Percentiles rank a stretch among this genome's conserved stretches.
These are phyloP conservation scores for Amphiura filiformis DNA, from an alignment of 35 echinoderm and acorn worm genomes.

Conservation along the genomic window DNA sequence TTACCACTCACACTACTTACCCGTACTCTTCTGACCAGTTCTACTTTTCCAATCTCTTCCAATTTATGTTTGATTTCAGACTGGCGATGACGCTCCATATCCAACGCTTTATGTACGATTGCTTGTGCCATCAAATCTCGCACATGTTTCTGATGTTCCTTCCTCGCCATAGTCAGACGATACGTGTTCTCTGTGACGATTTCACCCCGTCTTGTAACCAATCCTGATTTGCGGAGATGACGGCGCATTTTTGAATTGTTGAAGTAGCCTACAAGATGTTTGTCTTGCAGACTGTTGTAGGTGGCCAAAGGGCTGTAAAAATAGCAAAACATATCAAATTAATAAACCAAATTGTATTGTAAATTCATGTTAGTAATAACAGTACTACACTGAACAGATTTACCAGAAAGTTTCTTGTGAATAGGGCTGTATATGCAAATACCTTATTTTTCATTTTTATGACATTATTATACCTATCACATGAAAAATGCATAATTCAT, in stretches of 20 bases:
- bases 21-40: constrained; percentile 80
- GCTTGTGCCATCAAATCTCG: constrained; percentile 93
- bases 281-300: constrained; percentile 97
- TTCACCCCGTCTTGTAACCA: constrained; percentile 74
- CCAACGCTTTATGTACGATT: constrained; percentile 92
- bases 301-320: constrained; percentile 77
- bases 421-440: too few species aligned
- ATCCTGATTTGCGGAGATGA: constrained; percentile 81
- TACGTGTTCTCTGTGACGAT: constrained; percentile 86
- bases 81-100: constrained; percentile 85
- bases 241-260: constrained; percentile 87
- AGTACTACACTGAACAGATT: too few species aligned
- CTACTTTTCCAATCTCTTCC: constrained; percentile 94
- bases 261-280: constrained; percentile 96
- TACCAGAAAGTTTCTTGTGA: too few species aligned
- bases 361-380: too few species aligned
- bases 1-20: too few species aligned
- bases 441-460: too few species aligned
- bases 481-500: too few species aligned
- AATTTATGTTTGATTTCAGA: constrained; percentile 85
- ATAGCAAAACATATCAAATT: constrained; percentile 10
- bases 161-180: constrained; percentile 90
- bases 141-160: constrained; percentile 92
- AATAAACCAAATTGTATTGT: too few species aligned
- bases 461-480: too few species aligned